Evolutionary conservation across 2,113 vertebrate species (phyloP), one percentile per base, ranked within the genome.

Genomic region (Tyto alba): DNA sequence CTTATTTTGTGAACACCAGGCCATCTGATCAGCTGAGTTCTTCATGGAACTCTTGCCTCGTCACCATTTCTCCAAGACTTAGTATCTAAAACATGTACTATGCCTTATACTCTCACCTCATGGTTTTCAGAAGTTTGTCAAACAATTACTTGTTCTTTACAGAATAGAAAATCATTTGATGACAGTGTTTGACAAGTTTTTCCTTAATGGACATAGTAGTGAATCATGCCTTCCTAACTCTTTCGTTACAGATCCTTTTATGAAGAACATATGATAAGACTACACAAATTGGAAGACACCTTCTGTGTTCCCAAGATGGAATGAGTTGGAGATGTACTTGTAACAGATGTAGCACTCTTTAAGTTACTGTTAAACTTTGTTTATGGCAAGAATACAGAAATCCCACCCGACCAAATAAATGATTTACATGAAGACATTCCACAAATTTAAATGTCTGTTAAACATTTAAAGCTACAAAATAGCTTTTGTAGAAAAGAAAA

Each of bases 11-110:
- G 77, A 77, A 10, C 0, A 0, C 10, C 21, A 52, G 45, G 10
- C 19, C 29, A 62, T 36, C 18, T 0, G 0, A 7, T 69, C 3
- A 3, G 13, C 19, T 30, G 32, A 76, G 13, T 17, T 69, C 36
- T 67, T 68, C 19, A 53, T 23, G 20, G 14, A 76, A 45, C 25
- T 34, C 21, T 26, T 47, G 13, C 8, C 21, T 53, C 22, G 41
- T 53, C 21, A 76, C 13, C 32, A 30, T 72, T 76, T 30, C 30
- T 64, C 21, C 25, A 81, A 57, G 30, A n/a, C 9, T 43, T 41
- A 36, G 6, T 25, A 52, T 40, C 20, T n/a, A 26, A 50, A 81
- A 34, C 9, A 48, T n/a, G 20, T 81, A 5, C 9, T 60, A 2
- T 62, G 48, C 7, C 4, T 73, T 56, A 45, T 30, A 52, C 11